These are phyloP conservation scores for Blennius ocellaris DNA, from an alignment of 2,113 vertebrate genomes.

Conservation along the genomic window DNA sequence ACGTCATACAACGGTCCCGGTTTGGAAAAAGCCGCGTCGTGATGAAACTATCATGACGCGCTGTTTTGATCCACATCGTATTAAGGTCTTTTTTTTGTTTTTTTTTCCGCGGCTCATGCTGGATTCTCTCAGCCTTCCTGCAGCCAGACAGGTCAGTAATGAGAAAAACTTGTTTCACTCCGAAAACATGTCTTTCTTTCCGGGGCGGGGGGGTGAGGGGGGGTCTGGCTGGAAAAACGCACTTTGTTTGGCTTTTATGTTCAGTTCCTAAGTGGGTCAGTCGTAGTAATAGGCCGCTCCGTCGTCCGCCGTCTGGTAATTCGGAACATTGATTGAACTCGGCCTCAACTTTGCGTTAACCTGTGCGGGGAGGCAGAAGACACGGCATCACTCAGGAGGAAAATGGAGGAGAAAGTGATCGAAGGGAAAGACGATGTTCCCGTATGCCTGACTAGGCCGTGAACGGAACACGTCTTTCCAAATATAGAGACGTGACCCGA, in stretches of 20 bases:
- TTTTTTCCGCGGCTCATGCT: slow-evolving; percentile 39
- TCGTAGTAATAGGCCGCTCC: slow-evolving; percentile 54
- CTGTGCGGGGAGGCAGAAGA: slow-evolving; percentile 73
- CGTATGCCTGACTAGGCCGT: slow-evolving; percentile 50
- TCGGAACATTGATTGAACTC: slow-evolving; percentile 78
- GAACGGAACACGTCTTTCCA: slow-evolving; percentile 52
- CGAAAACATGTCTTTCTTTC: slow-evolving; percentile 43
- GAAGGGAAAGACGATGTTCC: slow-evolving; percentile 66
- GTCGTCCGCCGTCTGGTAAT: slow-evolving; percentile 70
- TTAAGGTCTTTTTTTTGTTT: slow-evolving; percentile 58
- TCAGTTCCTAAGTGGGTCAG: slow-evolving; percentile 74
- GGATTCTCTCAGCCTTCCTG: slow-evolving; percentile 22
- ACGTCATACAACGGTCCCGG: slow-evolving; percentile 1
- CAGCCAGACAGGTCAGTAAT: slow-evolving; percentile 46
- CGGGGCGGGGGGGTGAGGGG: too few relatives aligned
- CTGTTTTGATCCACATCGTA: slow-evolving; percentile 28
- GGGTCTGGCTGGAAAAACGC: slow-evolving; percentile 30
- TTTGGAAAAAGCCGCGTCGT: slow-evolving; percentile 18
- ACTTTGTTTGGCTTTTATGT: slow-evolving; percentile 53
- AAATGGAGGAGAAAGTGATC: slow-evolving; percentile 57
- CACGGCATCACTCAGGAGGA: slow-evolving; percentile 71
- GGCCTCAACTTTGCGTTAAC: slow-evolving; percentile 74
- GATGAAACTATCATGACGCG: slow-evolving; percentile 7
- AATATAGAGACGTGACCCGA: slow-evolving; percentile 54
- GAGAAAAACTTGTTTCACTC: slow-evolving; percentile 64